Conservation (phyloP, 1,140 invertebrate species). For the Paralvinella palmiformis region DNA sequence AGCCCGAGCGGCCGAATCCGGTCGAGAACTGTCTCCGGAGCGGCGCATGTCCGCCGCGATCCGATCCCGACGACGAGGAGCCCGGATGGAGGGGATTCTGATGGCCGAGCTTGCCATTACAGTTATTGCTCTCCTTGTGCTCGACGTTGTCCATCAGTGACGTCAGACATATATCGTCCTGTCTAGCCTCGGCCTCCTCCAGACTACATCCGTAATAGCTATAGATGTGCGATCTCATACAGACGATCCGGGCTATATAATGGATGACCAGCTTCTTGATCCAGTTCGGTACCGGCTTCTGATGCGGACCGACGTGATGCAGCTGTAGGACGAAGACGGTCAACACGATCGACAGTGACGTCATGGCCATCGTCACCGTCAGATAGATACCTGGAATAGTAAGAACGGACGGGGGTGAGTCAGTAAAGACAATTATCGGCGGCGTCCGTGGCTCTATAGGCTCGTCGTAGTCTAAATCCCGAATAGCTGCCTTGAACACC, state of each 20-base stretch:
- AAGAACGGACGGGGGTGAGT: too few relatives aligned
- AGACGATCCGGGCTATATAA: constrained; percentile 23
- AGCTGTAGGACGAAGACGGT: constrained; percentile 51
- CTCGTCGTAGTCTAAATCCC: too few relatives aligned
- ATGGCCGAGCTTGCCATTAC: too few relatives aligned
- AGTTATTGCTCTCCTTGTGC: constrained; percentile 5
- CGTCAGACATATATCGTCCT: constrained; percentile 22
- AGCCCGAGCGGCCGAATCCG: not conserved
- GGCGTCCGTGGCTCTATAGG: too few relatives aligned
- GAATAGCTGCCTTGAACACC: too few relatives aligned
- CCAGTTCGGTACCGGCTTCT: constrained; percentile 41
- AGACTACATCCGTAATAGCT: constrained; percentile 12
- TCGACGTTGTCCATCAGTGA: constrained; percentile 15
- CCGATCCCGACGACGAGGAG: not conserved
- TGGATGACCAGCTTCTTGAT: constrained; percentile 28
- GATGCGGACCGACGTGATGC: constrained; percentile 48
- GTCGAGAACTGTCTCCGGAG: too few relatives aligned
- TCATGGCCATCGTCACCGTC: constrained; percentile 50
- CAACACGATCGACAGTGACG: constrained; percentile 50
- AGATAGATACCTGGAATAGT: constrained; percentile 49
- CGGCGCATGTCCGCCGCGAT: not conserved
- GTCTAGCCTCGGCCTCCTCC: not conserved
- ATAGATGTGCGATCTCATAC: constrained; percentile 18
- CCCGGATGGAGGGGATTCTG: not conserved
- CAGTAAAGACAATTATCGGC: too few relatives aligned